Conservation (phyloP, 2,797 vertebrate genomes). For the Chiroxiphia lanceolata region DNA sequence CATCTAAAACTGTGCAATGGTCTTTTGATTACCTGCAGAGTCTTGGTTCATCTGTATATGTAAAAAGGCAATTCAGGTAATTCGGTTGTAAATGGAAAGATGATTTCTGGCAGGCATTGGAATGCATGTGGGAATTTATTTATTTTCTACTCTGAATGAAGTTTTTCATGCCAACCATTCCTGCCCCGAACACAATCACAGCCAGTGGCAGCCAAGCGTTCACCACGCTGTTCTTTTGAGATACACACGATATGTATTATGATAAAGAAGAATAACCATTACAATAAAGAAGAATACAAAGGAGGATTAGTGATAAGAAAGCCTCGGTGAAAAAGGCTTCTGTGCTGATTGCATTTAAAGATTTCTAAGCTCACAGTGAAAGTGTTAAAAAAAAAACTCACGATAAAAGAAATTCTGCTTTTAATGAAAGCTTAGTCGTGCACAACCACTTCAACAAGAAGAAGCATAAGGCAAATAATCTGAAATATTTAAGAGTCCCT, state of each 20-base stretch:
- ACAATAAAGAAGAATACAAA: not conserved
- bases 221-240: not conserved
- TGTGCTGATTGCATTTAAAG: not conserved
- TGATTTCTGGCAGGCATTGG: not conserved
- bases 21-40: not conserved
- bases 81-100: conserved; percentile 10
- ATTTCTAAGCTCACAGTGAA: not conserved
- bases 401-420: not conserved
- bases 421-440: not conserved
- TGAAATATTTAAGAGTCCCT: not conserved
- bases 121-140: conserved; percentile 23
- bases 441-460: not conserved
- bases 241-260: not conserved
- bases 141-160: not conserved
- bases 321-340: not conserved
- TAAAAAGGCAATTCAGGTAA: not conserved
- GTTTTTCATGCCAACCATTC: not conserved
- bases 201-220: not conserved
- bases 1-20: not conserved
- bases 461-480: not conserved
- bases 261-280: not conserved
- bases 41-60: not conserved
- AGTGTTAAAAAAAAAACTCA: not conserved
- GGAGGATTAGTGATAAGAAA: not conserved
- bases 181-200: not conserved